Percentiles rank a stretch among this genome's conserved stretches.
phyloP scores from a whole-genome alignment of 2,888 invertebrate genomes.

The Hoplodrina ambigua region DNA sequence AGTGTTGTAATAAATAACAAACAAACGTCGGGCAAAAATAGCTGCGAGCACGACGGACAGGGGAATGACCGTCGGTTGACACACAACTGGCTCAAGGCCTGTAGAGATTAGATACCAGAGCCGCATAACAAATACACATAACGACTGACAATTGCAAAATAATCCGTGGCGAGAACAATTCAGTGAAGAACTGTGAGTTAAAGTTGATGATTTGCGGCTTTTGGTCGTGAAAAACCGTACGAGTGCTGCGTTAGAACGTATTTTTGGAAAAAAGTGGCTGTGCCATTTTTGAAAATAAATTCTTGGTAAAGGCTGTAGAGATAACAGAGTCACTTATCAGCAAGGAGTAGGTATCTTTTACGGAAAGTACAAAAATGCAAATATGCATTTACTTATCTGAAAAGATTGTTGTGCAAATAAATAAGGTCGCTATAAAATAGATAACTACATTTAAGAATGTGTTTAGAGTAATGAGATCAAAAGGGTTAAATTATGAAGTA shows the following conservation, averaged over 20 bases:
- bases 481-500: conserved; percentile 17
- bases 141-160: conserved; percentile 82
- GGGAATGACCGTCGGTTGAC: conserved; percentile 89
- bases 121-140: conserved; percentile 82
- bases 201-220: conserved; percentile 22
- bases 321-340: neutral
- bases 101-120: conserved; percentile 87
- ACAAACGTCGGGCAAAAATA: conserved; percentile 87
- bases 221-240: neutral
- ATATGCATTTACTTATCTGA: neutral
- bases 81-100: conserved; percentile 89
- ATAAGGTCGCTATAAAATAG: conserved; percentile 1
- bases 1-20: conserved; percentile 83
- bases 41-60: conserved; percentile 78
- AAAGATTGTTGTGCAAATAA: conserved; percentile 11
- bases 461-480: conserved; percentile 34
- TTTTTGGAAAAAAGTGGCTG: too few species aligned
- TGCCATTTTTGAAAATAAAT: neutral
- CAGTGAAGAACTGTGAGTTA: conserved; percentile 33
- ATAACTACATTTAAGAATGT: conserved; percentile 12
- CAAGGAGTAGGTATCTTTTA: neutral
- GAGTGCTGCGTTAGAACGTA: neutral
- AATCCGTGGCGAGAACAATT: conserved; percentile 69
- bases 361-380: neutral
- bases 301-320: neutral